Evolutionary conservation across 2,797 vertebrate genomes (phyloP).

Genomic region (Alosa sapidissima): DNA sequence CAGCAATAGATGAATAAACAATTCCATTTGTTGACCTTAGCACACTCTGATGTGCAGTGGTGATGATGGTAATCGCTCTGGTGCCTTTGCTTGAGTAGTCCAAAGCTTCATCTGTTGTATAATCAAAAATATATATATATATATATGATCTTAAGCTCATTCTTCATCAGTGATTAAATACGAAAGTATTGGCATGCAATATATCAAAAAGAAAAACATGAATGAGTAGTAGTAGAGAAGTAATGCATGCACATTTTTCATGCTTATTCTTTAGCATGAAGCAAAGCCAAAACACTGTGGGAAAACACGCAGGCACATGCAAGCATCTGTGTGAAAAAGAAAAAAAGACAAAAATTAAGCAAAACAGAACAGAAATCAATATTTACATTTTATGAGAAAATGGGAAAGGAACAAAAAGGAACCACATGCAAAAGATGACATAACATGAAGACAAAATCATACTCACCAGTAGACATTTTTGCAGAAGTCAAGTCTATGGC

Average conservation of each 20-base stretch:
- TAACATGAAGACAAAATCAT: slow-evolving; percentile 45
- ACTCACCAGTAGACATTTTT: slow-evolving; percentile 92
- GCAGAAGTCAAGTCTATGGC: slow-evolving; percentile 96
- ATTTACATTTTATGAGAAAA: slow-evolving; percentile 34
- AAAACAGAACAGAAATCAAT: slow-evolving; percentile 64
- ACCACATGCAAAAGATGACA: slow-evolving; percentile 61
- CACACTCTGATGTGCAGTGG: slow-evolving; percentile 82
- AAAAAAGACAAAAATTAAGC: slow-evolving; percentile 68
- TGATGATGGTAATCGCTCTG: slow-evolving; percentile 80
- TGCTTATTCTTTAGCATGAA: slow-evolving; percentile 80
- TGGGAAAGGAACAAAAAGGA: slow-evolving; percentile 45
- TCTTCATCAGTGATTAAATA: slow-evolving; percentile 47
- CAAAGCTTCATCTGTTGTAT: slow-evolving; percentile 95
- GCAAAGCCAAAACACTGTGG: slow-evolving; percentile 88
- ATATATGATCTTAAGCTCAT: slow-evolving; percentile 67
- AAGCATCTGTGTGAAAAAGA: slow-evolving; percentile 87
- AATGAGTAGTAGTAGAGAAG: slow-evolving; percentile 64
- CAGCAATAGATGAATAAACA: slow-evolving; percentile 92
- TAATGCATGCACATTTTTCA: neutral
- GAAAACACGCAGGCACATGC: slow-evolving; percentile 93
- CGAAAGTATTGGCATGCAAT: slow-evolving; percentile 57
- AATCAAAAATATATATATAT: slow-evolving; percentile 68
- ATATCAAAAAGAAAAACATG: slow-evolving; percentile 66
- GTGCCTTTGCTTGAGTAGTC: slow-evolving; percentile 95
- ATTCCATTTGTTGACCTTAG: slow-evolving; percentile 91